Evolutionary conservation across 2,797 vertebrate genomes (phyloP).

Genomic region (Chaenodraco wilsoni): DNA sequence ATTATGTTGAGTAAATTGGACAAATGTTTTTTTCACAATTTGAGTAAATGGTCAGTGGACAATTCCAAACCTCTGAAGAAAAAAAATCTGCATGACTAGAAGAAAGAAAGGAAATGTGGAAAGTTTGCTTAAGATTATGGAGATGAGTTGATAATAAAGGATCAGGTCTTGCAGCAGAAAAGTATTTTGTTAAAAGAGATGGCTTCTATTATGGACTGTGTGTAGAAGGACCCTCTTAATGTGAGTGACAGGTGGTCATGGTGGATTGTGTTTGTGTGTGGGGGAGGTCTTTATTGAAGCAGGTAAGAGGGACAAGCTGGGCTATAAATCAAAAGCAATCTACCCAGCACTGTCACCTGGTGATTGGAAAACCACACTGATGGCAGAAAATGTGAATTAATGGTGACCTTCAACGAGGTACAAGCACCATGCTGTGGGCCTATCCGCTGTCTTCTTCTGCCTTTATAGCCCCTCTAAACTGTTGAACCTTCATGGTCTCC

Average conservation of each 20-base stretch:
- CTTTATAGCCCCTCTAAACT: conserved; percentile 16
- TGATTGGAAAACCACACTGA: conserved; percentile 71
- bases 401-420: conserved; percentile 52
- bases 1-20: neutral
- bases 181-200: conserved; percentile 14
- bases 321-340: conserved; percentile 70
- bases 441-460: conserved; percentile 35
- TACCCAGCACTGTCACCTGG: conserved; percentile 58
- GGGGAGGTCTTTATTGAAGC: conserved; percentile 42
- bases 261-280: conserved; percentile 8
- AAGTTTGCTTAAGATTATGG: neutral
- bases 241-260: conserved; percentile 29
- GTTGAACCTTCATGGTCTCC: neutral
- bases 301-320: conserved; percentile 38
- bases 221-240: conserved; percentile 15
- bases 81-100: neutral
- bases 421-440: conserved; percentile 16
- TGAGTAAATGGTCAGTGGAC: neutral
- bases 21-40: neutral
- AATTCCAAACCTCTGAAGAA: conserved; percentile 1
- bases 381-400: conserved; percentile 63
- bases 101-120: neutral
- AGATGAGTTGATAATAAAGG: conserved; percentile 1
- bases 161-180: neutral
- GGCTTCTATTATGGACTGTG: conserved; percentile 17